Conservation (phyloP, 2,888 invertebrate species). For the Tetragnatha montana region DNA sequence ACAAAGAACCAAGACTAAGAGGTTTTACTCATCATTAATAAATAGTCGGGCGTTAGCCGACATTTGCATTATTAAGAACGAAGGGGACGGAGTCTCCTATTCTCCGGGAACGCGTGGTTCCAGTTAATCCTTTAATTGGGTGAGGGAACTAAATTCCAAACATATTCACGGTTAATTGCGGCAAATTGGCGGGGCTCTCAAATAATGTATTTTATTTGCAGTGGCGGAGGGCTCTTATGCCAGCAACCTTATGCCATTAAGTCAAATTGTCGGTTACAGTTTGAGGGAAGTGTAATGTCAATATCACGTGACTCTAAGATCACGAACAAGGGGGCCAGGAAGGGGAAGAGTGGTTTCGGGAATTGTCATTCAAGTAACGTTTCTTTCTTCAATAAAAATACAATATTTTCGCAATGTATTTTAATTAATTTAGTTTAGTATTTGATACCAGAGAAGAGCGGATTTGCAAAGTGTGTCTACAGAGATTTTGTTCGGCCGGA, state of each 20-base stretch:
- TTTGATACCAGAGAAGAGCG: too few species aligned
- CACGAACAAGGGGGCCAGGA: too few species aligned
- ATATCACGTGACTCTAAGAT: neutral
- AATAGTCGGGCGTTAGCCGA: slow-evolving; percentile 61
- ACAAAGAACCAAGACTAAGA: neutral
- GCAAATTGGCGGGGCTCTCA: neutral
- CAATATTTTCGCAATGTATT: too few species aligned
- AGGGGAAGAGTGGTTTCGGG: too few species aligned
- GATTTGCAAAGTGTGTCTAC: neutral
- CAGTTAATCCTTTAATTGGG: neutral
- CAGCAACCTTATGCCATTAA: neutral
- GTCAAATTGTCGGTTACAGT: neutral
- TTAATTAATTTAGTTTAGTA: too few species aligned
- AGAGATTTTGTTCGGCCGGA: neutral
- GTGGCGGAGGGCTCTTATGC: neutral
- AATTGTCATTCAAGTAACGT: too few species aligned
- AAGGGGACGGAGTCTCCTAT: slow-evolving; percentile 17
- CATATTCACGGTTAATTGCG: neutral
- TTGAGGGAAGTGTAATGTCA: neutral
- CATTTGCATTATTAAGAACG: slow-evolving; percentile 52
- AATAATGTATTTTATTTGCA: neutral
- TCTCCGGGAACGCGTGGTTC: neutral
- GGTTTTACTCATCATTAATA: too few species aligned
- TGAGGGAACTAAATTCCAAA: neutral
- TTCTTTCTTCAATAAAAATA: too few species aligned